Percentiles rank a stretch among this genome's conserved stretches.
Conservation (phyloP, 53 echinoderm and acorn worm genomes). For the Zoroaster sp. region DNA sequence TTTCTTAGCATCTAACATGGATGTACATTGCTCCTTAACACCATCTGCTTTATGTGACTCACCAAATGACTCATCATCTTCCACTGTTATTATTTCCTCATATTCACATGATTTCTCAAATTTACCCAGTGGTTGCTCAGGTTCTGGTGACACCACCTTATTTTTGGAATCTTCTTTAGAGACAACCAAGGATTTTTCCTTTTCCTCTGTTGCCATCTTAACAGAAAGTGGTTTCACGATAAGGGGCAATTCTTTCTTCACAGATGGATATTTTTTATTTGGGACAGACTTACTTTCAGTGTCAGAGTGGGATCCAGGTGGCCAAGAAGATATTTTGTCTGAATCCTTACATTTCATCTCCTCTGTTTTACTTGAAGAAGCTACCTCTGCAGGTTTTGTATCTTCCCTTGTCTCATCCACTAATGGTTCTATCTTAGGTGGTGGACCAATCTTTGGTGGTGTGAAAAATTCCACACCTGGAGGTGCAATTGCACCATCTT, state of each 20-base stretch:
- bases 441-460: conserved; percentile 43
- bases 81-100: neutral
- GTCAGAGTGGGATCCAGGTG: conserved; percentile 7
- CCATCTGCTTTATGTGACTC: neutral
- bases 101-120: neutral
- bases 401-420: neutral
- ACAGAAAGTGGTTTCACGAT: conserved; percentile 8
- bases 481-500: neutral
- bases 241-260: conserved; percentile 38
- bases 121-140: neutral
- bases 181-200: neutral
- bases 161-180: neutral
- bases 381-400: no score
- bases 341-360: neutral
- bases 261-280: conserved; percentile 21
- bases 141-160: neutral
- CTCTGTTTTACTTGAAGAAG: no score
- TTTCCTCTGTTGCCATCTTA: neutral
- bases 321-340: conserved; percentile 38
- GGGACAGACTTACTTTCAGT: neutral
- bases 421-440: conserved; percentile 9
- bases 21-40: neutral
- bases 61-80: neutral
- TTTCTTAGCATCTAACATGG: neutral
- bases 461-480: conserved; percentile 49